Evolutionary conservation across 1,140 invertebrate genomes (phyloP).

Genomic region (Brachionus koreanus): DNA sequence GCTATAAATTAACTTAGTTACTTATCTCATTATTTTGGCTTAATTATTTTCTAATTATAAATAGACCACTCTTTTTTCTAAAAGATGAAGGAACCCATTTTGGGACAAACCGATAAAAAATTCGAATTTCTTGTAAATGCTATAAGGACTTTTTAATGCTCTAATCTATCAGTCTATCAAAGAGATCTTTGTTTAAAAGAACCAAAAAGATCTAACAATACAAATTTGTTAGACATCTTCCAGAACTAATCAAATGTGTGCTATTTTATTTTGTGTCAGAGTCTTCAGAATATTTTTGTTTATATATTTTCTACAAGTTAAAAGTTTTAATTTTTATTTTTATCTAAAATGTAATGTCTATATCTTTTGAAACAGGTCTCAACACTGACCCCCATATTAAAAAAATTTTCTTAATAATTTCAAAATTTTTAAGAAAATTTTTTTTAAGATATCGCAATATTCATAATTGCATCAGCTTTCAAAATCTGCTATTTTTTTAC

Average conservation of each 20-base stretch:
- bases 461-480: no score
- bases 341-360: no score
- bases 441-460: no score
- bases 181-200: neutral
- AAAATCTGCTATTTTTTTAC: no score
- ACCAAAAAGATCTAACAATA: neutral
- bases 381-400: no score
- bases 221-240: neutral
- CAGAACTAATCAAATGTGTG: neutral
- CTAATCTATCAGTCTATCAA: neutral
- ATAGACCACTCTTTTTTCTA: constrained; percentile 4
- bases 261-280: neutral
- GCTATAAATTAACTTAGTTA: constrained; percentile 8
- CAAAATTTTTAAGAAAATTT: no score
- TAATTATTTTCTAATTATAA: constrained; percentile 40
- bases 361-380: no score
- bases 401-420: no score
- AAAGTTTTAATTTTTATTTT: no score
- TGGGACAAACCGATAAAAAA: constrained; percentile 6
- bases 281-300: no score
- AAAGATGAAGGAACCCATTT: neutral
- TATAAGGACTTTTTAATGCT: neutral
- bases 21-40: constrained; percentile 20
- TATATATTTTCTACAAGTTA: no score
- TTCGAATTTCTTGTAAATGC: neutral